A percentile compares a stretch with the other conserved stretches of the same genome.
These are phyloP conservation scores for Turdus rufiventris DNA, from an alignment of 2,113 vertebrate species.

Conservation along the genomic window DNA sequence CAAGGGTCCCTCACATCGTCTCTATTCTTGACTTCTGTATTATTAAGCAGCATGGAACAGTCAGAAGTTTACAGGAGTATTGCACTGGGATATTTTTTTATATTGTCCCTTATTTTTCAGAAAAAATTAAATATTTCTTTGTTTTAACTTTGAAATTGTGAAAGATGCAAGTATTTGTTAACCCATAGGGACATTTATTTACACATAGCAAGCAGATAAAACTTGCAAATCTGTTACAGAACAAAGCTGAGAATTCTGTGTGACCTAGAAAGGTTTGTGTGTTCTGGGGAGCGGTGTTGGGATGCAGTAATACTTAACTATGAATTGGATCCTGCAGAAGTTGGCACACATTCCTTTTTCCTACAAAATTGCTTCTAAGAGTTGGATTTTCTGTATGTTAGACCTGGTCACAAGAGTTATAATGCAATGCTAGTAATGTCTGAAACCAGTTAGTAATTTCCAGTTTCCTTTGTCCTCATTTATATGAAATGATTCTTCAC, in stretches of 20 bases:
- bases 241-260: not conserved
- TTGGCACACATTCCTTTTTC: not conserved
- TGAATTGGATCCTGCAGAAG: not conserved
- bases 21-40: not conserved
- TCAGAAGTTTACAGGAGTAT: not conserved
- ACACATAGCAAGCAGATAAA: not conserved
- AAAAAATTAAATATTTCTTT: not conserved
- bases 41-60: not conserved
- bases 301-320: not conserved
- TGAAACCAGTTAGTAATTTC: not conserved
- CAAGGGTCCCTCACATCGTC: not conserved
- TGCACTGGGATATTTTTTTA: not conserved
- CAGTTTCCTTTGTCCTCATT: not conserved
- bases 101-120: not conserved
- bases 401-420: not conserved
- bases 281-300: not conserved
- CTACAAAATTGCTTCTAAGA: not conserved
- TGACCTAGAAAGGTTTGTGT: not conserved
- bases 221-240: not conserved
- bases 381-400: not conserved
- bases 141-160: not conserved
- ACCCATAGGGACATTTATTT: not conserved
- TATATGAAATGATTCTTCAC: not conserved
- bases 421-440: not conserved
- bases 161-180: not conserved